phyloP scores from a whole-genome alignment of 2,888 invertebrate genomes.

The Caenorhabditis sp. region DNA sequence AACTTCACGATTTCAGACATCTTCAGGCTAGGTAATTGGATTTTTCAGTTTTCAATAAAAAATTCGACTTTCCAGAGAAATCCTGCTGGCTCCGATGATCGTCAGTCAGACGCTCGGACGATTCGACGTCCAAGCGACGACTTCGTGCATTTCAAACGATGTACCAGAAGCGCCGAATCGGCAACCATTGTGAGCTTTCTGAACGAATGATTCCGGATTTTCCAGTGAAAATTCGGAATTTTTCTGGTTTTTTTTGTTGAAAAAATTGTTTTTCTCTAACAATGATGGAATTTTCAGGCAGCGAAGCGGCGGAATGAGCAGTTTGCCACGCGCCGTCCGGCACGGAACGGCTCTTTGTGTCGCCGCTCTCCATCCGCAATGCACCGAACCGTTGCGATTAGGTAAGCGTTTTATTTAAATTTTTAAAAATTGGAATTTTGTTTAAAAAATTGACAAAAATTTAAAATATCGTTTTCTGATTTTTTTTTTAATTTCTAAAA shows the following conservation, averaged over 20 bases:
- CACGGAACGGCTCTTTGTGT: slow-evolving; percentile 77
- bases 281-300: slow-evolving; percentile 11
- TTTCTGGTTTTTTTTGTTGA: too few relatives aligned
- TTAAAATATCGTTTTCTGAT: too few relatives aligned
- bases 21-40: slow-evolving; percentile 74
- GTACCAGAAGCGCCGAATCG: slow-evolving; percentile 61
- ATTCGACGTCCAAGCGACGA: slow-evolving; percentile 76
- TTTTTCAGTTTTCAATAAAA: neutral
- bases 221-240: neutral
- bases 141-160: slow-evolving; percentile 51
- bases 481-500: too few relatives aligned
- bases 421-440: too few relatives aligned
- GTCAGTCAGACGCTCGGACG: slow-evolving; percentile 74
- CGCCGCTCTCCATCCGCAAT: slow-evolving; percentile 79
- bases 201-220: neutral
- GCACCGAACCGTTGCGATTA: slow-evolving; percentile 73
- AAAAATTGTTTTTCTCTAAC: neutral
- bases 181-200: slow-evolving; percentile 26
- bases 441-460: neutral
- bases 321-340: slow-evolving; percentile 78
- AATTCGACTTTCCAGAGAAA: slow-evolving; percentile 73
- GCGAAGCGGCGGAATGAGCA: slow-evolving; percentile 71
- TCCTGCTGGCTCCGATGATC: slow-evolving; percentile 78
- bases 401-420: slow-evolving; percentile 47
- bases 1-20: slow-evolving; percentile 73